phyloP scores from a whole-genome alignment of 2,888 invertebrate species.

The Caenorhabditis sp. region DNA sequence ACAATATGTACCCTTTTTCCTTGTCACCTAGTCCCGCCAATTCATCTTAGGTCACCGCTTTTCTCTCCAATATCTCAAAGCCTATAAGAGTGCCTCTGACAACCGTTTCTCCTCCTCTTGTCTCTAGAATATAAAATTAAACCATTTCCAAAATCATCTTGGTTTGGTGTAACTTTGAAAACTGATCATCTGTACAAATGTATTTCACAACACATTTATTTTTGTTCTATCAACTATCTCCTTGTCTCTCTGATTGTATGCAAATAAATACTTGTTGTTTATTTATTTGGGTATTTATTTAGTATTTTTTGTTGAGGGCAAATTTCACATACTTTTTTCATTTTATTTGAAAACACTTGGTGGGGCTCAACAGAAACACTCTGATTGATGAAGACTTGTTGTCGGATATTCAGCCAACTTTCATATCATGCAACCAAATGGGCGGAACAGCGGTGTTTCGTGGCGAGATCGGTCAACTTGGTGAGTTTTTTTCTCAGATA shows the following conservation, averaged over 20 bases:
- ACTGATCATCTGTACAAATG: background rate
- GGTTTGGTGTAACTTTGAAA: background rate
- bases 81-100: background rate
- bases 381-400: too few relatives aligned
- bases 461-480: too few relatives aligned
- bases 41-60: background rate
- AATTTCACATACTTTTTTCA: too few relatives aligned
- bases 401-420: too few relatives aligned
- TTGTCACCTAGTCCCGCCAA: background rate
- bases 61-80: background rate
- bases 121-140: background rate
- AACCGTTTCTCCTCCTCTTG: background rate
- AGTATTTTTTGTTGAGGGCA: background rate
- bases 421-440: too few relatives aligned
- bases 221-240: background rate
- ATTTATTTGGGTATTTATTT: background rate
- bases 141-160: background rate
- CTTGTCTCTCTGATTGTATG: background rate
- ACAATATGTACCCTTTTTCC: background rate
- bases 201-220: background rate
- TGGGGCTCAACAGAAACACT: too few relatives aligned
- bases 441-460: too few relatives aligned
- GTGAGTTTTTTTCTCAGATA: too few relatives aligned
- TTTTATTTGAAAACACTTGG: too few relatives aligned
- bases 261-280: slow-evolving; percentile 1